Evolutionary conservation across 1,140 invertebrate genomes (phyloP).

Genomic region (Drosophila saltans): DNA sequence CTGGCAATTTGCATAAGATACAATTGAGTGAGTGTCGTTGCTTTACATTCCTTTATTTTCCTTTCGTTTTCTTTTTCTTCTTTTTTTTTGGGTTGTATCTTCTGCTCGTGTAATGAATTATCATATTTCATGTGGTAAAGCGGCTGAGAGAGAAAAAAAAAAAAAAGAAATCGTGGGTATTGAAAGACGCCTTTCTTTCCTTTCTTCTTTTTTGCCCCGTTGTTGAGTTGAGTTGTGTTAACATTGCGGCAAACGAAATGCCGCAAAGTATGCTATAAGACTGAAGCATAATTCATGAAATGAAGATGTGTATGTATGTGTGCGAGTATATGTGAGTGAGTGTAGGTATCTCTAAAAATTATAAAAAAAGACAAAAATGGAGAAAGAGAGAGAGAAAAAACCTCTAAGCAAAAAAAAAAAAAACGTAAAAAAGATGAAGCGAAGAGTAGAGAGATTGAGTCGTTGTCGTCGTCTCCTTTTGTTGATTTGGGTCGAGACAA

Average conservation of each 20-base stretch:
- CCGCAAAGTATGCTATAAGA: conserved; percentile 76
- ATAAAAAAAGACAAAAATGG: not conserved
- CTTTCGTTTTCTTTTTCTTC: conserved; percentile 12
- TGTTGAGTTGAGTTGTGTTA: conserved; percentile 37
- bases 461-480: conserved; percentile 21
- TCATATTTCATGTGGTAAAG: conserved; percentile 77
- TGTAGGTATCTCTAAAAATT: conserved; percentile 2
- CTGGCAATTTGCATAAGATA: conserved; percentile 82
- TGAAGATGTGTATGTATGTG: not conserved
- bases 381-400: not conserved
- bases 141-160: conserved; percentile 15
- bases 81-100: conserved; percentile 37
- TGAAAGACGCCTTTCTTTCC: conserved; percentile 53
- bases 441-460: conserved; percentile 35
- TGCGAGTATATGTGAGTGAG: conserved; percentile 15
- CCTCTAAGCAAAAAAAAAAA: conserved; percentile 24
- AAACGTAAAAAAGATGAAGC: conserved; percentile 20
- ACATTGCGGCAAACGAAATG: conserved; percentile 59
- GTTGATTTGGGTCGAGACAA: conserved; percentile 75
- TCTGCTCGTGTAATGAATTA: conserved; percentile 78
- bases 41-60: conserved; percentile 45
- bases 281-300: conserved; percentile 59
- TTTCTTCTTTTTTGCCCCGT: conserved; percentile 52
- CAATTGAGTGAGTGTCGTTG: conserved; percentile 79
- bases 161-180: conserved; percentile 4